Percentiles rank a stretch among this genome's conserved stretches.
phyloP scores from a whole-genome alignment of 2,113 vertebrate genomes.

The Hippocampus guttulatus region DNA sequence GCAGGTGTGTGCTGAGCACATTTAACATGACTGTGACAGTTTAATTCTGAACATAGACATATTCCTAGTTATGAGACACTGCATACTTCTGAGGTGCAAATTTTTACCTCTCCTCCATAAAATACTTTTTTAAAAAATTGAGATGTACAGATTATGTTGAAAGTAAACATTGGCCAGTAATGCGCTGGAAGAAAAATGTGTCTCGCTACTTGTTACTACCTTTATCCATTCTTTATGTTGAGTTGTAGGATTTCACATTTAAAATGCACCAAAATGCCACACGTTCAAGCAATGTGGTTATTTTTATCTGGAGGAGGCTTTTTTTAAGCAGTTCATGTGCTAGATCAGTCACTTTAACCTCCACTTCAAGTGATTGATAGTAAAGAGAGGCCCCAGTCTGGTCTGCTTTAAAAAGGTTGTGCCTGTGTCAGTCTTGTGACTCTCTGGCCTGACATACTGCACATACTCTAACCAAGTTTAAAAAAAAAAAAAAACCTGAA shows the following conservation, averaged over 20 bases:
- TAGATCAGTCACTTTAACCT: conserved; percentile 20
- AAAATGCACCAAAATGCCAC: conserved; percentile 8
- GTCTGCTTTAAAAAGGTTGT: conserved; percentile 32
- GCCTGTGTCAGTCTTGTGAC: conserved; percentile 37
- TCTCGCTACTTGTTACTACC: not conserved
- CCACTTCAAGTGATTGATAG: conserved; percentile 41
- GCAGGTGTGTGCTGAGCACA: no score
- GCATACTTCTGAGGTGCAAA: no score
- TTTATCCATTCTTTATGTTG: not conserved
- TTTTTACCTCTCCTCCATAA: no score
- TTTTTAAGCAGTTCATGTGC: conserved; percentile 13
- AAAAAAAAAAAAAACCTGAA: not conserved
- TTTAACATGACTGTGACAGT: no score
- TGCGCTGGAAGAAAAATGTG: not conserved
- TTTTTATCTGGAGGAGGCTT: conserved; percentile 18
- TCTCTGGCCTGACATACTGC: conserved; percentile 16
- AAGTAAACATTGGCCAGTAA: no score
- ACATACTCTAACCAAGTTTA: conserved; percentile 10
- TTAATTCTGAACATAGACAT: no score
- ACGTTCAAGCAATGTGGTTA: conserved; percentile 10
- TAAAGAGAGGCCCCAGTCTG: conserved; percentile 26
- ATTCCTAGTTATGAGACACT: no score
- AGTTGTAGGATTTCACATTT: not conserved
- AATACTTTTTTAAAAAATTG: no score
- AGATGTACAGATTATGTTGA: no score